Percentiles rank a stretch among this genome's conserved stretches.
phyloP scores from a whole-genome alignment of 2,888 invertebrate species.

The Drosophila sordidula region DNA sequence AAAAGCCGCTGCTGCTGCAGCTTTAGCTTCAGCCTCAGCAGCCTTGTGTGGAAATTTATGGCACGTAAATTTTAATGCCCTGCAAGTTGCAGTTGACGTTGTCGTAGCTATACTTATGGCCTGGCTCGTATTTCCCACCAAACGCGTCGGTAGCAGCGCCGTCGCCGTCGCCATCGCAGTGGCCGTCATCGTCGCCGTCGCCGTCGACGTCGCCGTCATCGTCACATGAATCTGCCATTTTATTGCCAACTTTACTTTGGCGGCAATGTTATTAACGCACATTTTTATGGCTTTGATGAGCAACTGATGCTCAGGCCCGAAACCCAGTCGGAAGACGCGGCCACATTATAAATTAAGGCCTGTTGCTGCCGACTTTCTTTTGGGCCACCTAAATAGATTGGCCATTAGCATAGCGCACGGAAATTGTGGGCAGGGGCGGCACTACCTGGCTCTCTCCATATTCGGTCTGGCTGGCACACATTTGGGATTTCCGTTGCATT shows the following conservation, averaged over 20 bases:
- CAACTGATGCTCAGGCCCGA: constrained; percentile 45
- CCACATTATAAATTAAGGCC: constrained; percentile 61
- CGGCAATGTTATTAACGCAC: constrained; percentile 82
- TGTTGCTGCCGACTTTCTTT: constrained; percentile 58
- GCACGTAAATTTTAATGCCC: constrained; percentile 80
- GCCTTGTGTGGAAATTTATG: constrained; percentile 79
- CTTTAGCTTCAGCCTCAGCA: constrained; percentile 24
- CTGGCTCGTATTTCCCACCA: constrained; percentile 68
- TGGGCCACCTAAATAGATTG: constrained; percentile 52
- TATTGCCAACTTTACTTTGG: constrained; percentile 80
- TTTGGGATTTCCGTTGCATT: constrained; percentile 75
- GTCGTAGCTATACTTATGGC: constrained; percentile 33
- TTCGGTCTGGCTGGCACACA: constrained; percentile 30
- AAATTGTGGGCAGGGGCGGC: constrained; percentile 62
- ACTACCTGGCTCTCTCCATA: not conserved
- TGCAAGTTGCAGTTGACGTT: constrained; percentile 47
- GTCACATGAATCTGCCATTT: constrained; percentile 82
- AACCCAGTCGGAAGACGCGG: not conserved
- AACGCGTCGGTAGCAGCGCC: constrained; percentile 64
- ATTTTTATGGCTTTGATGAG: constrained; percentile 73
- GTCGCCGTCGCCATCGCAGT: constrained; percentile 48
- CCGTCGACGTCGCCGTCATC: constrained; percentile 45
- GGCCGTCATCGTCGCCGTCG: constrained; percentile 49
- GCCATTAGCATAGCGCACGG: constrained; percentile 70
- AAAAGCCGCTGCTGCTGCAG: constrained; percentile 43